phyloP scores from a whole-genome alignment of 2,888 invertebrate genomes.

The Scrobipalpa costella region DNA sequence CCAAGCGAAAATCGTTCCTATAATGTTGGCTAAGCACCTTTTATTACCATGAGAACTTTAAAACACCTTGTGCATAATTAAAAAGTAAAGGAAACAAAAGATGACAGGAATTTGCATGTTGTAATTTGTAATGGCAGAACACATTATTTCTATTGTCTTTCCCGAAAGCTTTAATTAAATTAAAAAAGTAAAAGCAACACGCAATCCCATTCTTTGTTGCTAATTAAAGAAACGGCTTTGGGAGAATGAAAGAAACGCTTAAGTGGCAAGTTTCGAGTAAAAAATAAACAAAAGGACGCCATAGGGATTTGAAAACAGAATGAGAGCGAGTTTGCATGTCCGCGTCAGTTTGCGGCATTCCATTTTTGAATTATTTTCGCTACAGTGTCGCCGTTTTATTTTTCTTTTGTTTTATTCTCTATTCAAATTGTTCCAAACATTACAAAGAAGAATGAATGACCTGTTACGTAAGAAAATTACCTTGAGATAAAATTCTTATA shows the following conservation, averaged over 20 bases:
- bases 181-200: conserved; percentile 75
- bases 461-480: conserved; percentile 16
- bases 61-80: conserved; percentile 17
- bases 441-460: conserved; percentile 25
- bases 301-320: conserved; percentile 68
- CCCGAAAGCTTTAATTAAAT: conserved; percentile 69
- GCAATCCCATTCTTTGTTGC: conserved; percentile 76
- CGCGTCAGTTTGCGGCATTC: conserved; percentile 64
- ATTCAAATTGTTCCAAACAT: conserved; percentile 32
- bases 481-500: conserved; percentile 11
- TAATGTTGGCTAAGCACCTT: conserved; percentile 37
- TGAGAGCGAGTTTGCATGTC: conserved; percentile 71
- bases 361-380: conserved; percentile 61
- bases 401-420: conserved; percentile 39
- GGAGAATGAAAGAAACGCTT: conserved; percentile 71
- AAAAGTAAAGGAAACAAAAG: conserved; percentile 32
- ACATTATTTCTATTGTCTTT: conserved; percentile 72
- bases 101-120: conserved; percentile 63
- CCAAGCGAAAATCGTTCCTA: conserved; percentile 37
- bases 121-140: conserved; percentile 64
- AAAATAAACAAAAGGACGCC: conserved; percentile 50
- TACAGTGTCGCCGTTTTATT: conserved; percentile 38
- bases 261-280: conserved; percentile 77
- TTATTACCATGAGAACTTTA: conserved; percentile 40
- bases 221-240: conserved; percentile 75